phyloP scores from a whole-genome alignment of 2,888 invertebrate genomes.

The Cheilosia grossa region DNA sequence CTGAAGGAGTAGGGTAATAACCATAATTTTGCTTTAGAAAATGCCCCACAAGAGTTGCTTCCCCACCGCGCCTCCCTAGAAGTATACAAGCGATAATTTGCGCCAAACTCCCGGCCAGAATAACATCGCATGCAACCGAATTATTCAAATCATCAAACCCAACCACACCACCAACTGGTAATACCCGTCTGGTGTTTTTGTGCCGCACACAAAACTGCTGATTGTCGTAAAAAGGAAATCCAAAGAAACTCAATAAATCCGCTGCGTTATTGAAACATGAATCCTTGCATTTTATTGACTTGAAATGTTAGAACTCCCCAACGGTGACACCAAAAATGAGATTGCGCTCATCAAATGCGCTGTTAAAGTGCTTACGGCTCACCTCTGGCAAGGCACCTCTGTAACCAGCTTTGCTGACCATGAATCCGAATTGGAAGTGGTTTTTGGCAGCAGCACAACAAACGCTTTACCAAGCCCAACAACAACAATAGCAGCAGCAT shows the following conservation, averaged over 20 bases:
- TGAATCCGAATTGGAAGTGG: slow-evolving; percentile 63
- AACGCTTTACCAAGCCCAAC: no score
- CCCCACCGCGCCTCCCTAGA: slow-evolving; percentile 54
- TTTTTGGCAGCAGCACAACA: slow-evolving; percentile 50
- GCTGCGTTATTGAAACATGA: slow-evolving; percentile 49
- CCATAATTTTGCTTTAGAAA: slow-evolving; percentile 59
- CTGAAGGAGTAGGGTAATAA: slow-evolving; percentile 40
- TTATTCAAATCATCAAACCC: slow-evolving; percentile 65
- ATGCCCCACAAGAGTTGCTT: slow-evolving; percentile 44
- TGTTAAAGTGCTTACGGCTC: not conserved
- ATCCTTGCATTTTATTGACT: slow-evolving; percentile 60
- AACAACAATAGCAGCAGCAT: slow-evolving; percentile 18
- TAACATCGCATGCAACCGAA: slow-evolving; percentile 68
- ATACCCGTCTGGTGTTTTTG: slow-evolving; percentile 43
- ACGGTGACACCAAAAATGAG: slow-evolving; percentile 51
- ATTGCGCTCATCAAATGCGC: slow-evolving; percentile 31
- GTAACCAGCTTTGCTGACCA: slow-evolving; percentile 37
- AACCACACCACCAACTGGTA: slow-evolving; percentile 68
- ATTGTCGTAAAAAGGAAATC: slow-evolving; percentile 1
- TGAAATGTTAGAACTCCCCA: not conserved
- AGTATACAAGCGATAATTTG: slow-evolving; percentile 64
- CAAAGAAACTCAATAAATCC: slow-evolving; percentile 19
- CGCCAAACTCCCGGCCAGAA: slow-evolving; percentile 3
- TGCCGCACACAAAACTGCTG: slow-evolving; percentile 17
- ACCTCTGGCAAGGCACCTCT: not conserved